Evolutionary conservation across 2,797 vertebrate species (phyloP).

Genomic region (Scomberomorus guttatus): DNA sequence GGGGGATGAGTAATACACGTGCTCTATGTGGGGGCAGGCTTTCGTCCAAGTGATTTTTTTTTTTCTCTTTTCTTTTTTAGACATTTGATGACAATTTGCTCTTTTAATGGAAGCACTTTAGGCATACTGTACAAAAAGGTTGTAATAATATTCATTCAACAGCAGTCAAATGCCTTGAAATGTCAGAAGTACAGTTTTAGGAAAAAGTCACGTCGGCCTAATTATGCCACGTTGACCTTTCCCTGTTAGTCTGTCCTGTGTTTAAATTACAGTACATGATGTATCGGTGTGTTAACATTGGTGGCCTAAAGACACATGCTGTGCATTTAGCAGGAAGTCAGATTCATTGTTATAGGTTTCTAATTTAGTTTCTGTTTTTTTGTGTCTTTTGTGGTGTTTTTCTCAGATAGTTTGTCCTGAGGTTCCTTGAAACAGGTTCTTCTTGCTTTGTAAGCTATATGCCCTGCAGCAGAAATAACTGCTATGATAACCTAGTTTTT

Average conservation of each 20-base stretch:
- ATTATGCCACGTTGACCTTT: slow-evolving; percentile 68
- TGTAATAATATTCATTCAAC: slow-evolving; percentile 42
- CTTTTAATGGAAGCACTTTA: slow-evolving; percentile 47
- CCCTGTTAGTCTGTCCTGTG: slow-evolving; percentile 22
- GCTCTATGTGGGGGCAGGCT: slow-evolving; percentile 68
- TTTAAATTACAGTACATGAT: slow-evolving; percentile 49
- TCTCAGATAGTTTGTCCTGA: slow-evolving; percentile 47
- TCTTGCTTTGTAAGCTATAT: slow-evolving; percentile 65
- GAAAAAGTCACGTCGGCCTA: slow-evolving; percentile 39
- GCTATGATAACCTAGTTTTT: slow-evolving; percentile 72
- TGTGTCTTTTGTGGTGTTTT: neutral
- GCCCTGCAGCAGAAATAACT: slow-evolving; percentile 66
- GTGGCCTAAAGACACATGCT: slow-evolving; percentile 21
- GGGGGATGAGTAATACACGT: slow-evolving; percentile 72
- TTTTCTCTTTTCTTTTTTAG: slow-evolving; percentile 38
- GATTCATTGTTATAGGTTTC: slow-evolving; percentile 6
- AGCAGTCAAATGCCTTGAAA: slow-evolving; percentile 51
- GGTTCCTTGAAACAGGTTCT: slow-evolving; percentile 54
- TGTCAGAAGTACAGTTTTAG: slow-evolving; percentile 57
- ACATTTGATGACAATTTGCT: slow-evolving; percentile 56
- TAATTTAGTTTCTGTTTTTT: slow-evolving; percentile 14
- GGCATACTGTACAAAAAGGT: slow-evolving; percentile 30
- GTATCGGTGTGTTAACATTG: slow-evolving; percentile 33
- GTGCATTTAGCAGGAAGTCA: neutral
- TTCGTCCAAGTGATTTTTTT: slow-evolving; percentile 52